Evolutionary conservation across 2,797 vertebrate genomes (phyloP), one percentile per base, ranked within the genome.

Genomic region (Lutra lutra): DNA sequence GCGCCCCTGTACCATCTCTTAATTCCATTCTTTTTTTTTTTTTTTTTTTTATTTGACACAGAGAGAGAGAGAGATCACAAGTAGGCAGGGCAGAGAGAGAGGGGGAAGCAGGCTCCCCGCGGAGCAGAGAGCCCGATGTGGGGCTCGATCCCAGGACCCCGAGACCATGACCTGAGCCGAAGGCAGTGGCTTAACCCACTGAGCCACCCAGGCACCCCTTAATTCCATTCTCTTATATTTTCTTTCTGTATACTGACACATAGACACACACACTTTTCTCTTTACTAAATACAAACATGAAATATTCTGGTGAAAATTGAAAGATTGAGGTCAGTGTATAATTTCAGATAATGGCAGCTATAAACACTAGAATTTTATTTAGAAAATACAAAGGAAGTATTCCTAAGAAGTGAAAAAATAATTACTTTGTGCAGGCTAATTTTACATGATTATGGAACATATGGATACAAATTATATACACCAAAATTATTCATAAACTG

Each of bases 291-390:
- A 46, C 14, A 92, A 78, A 38, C 13, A 82, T 40, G 27, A 15
- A 80, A 13, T 91, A 84, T 89, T 90, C 83, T 43, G 21, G 66
- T 83, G 64, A 32, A 85, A 91, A 78, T 66, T 73, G 9, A 75
- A 83, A 94, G 48, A 56, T 4, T 56, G 38, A 90, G 7, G 18
- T 84, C 46, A 38, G 87, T 64, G 29, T 38, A 89, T 51, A 90
- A 48, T 56, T 94, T 91, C 11, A 77, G 17, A 79, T 21, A 46
- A 56, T 64, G n/a, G 94, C 8, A 75, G 15, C 38, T 86, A 46
- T 9, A 68, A 66, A 7, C 54, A 94, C 86, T 94, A 87, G 86
- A 14, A 82, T 85, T 89, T 96, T 96, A 29, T 95, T 88, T 92
- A 83, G 32, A 79, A 94, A 89, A 85, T 60, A 13, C 58, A 94